Conservation (phyloP, 1,140 invertebrate species). For the Hycleus phaleratus region DNA sequence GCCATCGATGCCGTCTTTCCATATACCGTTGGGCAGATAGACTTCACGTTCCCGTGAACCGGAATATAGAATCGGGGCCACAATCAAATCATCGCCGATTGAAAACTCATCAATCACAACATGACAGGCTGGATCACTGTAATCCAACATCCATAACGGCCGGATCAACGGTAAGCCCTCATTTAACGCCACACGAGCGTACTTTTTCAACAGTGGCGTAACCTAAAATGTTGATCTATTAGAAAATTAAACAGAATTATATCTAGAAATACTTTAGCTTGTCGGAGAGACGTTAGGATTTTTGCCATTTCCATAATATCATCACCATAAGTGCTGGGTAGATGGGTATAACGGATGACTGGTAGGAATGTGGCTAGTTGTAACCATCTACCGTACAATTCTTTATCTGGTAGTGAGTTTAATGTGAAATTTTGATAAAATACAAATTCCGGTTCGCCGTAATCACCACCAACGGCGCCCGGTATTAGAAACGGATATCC, state of each 20-base stretch:
- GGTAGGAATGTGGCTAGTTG: conserved; percentile 88
- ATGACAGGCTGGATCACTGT: conserved; percentile 69
- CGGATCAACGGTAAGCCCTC: conserved; percentile 77
- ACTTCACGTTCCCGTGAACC: conserved; percentile 51
- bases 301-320: conserved; percentile 69
- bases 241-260: neutral
- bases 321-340: conserved; percentile 80
- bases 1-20: conserved; percentile 82
- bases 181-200: conserved; percentile 64
- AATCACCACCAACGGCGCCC: conserved; percentile 86
- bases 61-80: conserved; percentile 74
- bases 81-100: conserved; percentile 82
- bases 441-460: conserved; percentile 50
- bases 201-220: conserved; percentile 67
- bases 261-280: conserved; percentile 51
- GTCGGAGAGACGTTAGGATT: conserved; percentile 64
- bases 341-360: conserved; percentile 81
- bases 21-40: conserved; percentile 80
- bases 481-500: conserved; percentile 91
- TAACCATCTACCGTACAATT: conserved; percentile 91
- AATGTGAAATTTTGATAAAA: conserved; percentile 40
- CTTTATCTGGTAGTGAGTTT: conserved; percentile 64
- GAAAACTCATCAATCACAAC: conserved; percentile 82
- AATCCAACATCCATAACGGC: conserved; percentile 87
- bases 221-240: conserved; percentile 39